Conservation (phyloP, 2,888 invertebrate species). For the Ectobius pallidus region DNA sequence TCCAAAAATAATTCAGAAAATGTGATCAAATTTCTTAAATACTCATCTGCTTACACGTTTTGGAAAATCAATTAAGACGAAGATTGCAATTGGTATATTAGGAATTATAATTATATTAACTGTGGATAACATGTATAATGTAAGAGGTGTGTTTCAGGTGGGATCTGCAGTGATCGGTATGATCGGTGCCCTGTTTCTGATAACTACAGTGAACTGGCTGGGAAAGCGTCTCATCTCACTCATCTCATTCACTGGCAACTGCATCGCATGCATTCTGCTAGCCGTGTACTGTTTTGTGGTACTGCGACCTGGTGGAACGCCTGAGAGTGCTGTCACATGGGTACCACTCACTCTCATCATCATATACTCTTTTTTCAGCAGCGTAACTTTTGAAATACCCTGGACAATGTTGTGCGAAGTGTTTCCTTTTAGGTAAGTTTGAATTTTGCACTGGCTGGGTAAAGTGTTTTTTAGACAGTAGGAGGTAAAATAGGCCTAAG, state of each 20-base stretch:
- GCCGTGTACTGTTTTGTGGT: neutral
- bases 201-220: neutral
- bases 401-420: conserved; percentile 17
- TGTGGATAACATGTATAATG: too few species aligned
- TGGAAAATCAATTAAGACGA: too few species aligned
- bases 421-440: conserved; percentile 9
- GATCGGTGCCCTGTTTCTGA: neutral
- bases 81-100: too few species aligned
- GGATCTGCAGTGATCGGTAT: neutral
- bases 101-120: too few species aligned
- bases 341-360: neutral
- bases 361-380: neutral
- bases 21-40: too few species aligned
- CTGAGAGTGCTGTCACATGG: neutral
- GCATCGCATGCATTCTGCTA: neutral
- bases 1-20: too few species aligned
- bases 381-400: neutral
- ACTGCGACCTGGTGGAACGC: neutral
- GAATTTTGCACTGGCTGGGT: too few species aligned
- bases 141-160: too few species aligned
- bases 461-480: too few species aligned
- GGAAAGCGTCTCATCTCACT: neutral
- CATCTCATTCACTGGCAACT: neutral
- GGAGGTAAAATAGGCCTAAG: too few species aligned
- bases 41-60: too few species aligned